Conservation (phyloP, 2,888 invertebrate genomes). For the Dusona sp. region DNA sequence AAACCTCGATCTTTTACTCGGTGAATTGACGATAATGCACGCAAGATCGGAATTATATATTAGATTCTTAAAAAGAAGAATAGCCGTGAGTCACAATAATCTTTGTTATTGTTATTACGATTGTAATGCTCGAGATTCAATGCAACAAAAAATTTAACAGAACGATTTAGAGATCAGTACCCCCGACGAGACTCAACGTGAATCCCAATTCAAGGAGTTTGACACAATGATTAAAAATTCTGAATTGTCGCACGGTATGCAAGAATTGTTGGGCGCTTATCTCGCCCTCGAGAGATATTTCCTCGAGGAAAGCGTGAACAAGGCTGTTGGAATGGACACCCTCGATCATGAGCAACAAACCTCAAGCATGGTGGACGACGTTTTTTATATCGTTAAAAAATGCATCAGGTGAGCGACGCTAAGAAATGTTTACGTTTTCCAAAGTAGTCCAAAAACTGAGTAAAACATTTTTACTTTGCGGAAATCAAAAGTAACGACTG, state of each 20-base stretch:
- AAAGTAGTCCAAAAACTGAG: not conserved
- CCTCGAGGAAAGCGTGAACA: conserved; percentile 96
- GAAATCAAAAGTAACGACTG: too few species aligned
- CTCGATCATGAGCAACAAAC: conserved; percentile 90
- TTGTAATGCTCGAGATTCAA: conserved; percentile 15
- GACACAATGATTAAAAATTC: conserved; percentile 90
- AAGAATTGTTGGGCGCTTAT: conserved; percentile 94
- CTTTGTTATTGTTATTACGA: not conserved
- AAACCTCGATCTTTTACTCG: conserved; percentile 93
- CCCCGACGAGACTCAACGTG: conserved; percentile 85
- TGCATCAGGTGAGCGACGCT: conserved; percentile 90
- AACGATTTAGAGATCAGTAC: conserved; percentile 88
- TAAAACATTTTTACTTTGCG: too few species aligned
- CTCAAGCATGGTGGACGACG: conserved; percentile 98
- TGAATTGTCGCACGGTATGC: conserved; percentile 91
- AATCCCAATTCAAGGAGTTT: conserved; percentile 85
- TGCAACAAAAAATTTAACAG: conserved; percentile 80
- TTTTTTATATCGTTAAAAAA: conserved; percentile 98
- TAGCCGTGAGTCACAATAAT: conserved; percentile 86
- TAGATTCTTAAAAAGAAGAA: conserved; percentile 92
- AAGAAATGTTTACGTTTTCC: not conserved
- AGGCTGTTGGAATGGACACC: conserved; percentile 93
- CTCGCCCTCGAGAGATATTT: conserved; percentile 97
- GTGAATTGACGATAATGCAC: conserved; percentile 96
- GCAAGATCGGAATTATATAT: conserved; percentile 96